Conservation (phyloP, 2,113 vertebrate genomes). For the Hylia prasina region DNA sequence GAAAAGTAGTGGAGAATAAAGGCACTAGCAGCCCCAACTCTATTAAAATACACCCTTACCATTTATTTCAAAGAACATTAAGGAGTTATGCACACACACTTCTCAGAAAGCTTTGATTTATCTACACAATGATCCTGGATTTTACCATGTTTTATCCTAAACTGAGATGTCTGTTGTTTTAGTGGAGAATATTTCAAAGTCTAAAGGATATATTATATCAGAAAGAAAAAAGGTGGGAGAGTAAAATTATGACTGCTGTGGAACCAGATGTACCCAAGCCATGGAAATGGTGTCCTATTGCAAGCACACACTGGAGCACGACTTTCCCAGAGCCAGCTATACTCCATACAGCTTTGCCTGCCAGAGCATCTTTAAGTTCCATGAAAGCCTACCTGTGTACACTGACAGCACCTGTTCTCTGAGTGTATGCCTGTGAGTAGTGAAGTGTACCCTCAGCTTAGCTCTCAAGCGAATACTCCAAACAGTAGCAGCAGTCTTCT, state of each 20-base stretch:
- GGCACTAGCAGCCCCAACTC: not conserved
- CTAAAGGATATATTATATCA: not conserved
- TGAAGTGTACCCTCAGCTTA: not conserved
- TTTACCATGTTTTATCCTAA: not conserved
- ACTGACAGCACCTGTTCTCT: not conserved
- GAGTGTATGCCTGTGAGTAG: accelerated
- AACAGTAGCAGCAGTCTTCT: not conserved
- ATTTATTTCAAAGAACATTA: not conserved
- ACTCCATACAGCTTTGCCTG: not conserved
- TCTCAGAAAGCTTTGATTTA: not conserved
- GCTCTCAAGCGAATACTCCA: accelerated
- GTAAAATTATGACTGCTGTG: accelerated
- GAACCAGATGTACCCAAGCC: not conserved
- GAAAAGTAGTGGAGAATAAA: not conserved
- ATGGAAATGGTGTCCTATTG: not conserved
- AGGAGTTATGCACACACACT: not conserved
- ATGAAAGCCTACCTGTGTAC: not conserved
- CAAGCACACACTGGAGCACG: not conserved
- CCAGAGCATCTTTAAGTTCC: not conserved
- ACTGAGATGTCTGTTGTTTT: not conserved
- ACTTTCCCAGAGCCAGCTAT: not conserved
- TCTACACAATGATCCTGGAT: not conserved
- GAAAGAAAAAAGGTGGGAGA: not conserved
- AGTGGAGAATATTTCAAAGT: not conserved
- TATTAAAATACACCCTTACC: not conserved